Evolutionary conservation across 2,888 invertebrate genomes (phyloP).

Genomic region (Troilus luridus): DNA sequence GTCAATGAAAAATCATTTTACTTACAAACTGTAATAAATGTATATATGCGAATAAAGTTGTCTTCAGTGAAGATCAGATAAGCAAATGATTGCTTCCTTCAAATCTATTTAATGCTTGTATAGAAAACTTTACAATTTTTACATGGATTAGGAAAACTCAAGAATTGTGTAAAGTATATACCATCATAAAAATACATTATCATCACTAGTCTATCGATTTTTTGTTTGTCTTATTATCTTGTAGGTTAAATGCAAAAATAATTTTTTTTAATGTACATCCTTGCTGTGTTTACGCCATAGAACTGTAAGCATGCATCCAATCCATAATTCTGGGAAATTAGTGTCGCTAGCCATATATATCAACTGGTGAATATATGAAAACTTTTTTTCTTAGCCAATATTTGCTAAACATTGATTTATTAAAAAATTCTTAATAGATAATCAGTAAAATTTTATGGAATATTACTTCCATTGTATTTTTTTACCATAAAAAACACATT

Average conservation of each 20-base stretch:
- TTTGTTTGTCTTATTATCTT: background rate
- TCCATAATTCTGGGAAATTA: background rate
- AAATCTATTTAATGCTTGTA: slow-evolving; percentile 46
- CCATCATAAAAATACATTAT: slow-evolving; percentile 26
- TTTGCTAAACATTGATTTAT: background rate
- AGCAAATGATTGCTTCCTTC: slow-evolving; percentile 53
- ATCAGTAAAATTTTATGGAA: background rate
- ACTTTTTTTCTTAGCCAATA: background rate
- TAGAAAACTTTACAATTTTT: slow-evolving; percentile 33
- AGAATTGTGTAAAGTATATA: background rate
- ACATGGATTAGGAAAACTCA: background rate
- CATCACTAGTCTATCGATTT: background rate
- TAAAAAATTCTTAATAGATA: background rate
- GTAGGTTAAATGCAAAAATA: background rate
- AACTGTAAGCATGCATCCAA: background rate
- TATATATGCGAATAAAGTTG: slow-evolving; percentile 57
- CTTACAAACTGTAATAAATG: slow-evolving; percentile 52
- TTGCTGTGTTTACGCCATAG: background rate
- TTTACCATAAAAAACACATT: background rate
- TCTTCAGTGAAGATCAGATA: slow-evolving; percentile 57
- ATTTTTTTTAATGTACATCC: background rate
- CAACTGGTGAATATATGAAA: background rate
- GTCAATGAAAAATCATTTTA: slow-evolving; percentile 48
- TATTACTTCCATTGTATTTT: background rate
- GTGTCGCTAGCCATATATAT: background rate